phyloP scores from a whole-genome alignment of 2,113 vertebrate species.

The Gallinago jamesoni region DNA sequence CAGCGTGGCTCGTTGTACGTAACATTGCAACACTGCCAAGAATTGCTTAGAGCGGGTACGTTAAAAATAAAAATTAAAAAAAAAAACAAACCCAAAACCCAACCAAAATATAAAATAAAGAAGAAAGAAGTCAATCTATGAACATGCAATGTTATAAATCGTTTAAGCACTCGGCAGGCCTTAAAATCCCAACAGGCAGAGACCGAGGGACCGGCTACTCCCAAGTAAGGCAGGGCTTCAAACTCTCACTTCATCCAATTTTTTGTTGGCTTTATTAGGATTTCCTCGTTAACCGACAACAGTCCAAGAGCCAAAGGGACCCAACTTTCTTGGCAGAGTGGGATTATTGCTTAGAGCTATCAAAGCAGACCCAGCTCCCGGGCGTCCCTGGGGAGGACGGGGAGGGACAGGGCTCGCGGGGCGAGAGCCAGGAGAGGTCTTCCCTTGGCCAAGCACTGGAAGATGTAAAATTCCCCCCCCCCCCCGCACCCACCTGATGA shows the following conservation, averaged over 20 bases:
- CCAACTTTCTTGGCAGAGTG: constrained; percentile 48
- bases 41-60: constrained; percentile 57
- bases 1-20: constrained; percentile 55
- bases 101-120: not conserved
- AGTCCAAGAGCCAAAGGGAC: constrained; percentile 64
- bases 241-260: constrained; percentile 14
- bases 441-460: constrained; percentile 25
- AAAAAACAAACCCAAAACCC: not conserved
- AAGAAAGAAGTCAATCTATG: constrained; percentile 38
- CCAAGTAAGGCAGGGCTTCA: constrained; percentile 56
- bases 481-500: not conserved
- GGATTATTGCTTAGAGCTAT: constrained; percentile 76
- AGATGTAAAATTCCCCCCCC: not conserved
- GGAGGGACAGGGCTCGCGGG: not conserved
- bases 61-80: not conserved
- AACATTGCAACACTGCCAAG: constrained; percentile 69
- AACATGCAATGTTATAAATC: constrained; percentile 75
- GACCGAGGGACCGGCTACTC: constrained; percentile 44
- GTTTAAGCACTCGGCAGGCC: constrained; percentile 71
- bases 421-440: not conserved
- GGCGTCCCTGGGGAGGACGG: not conserved
- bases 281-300: constrained; percentile 16
- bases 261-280: not conserved
- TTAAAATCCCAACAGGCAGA: constrained; percentile 74
- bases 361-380: constrained; percentile 25